phyloP scores from a whole-genome alignment of 1,140 invertebrate genomes.

The Hydropsyche tenuis region DNA sequence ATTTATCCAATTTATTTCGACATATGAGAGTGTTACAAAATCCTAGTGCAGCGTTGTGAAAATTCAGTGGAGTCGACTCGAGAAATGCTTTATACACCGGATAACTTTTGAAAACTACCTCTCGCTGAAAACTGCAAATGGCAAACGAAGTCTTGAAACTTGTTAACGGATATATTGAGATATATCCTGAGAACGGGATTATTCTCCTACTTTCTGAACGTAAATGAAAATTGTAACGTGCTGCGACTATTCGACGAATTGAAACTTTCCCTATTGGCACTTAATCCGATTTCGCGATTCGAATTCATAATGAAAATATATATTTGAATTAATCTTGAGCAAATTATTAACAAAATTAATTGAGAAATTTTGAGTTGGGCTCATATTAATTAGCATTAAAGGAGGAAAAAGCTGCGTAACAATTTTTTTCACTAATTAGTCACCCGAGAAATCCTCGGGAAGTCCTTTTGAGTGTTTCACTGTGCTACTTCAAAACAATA shows the following conservation, averaged over 20 bases:
- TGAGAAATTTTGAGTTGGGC: slow-evolving; percentile 1
- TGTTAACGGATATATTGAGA: slow-evolving; percentile 4
- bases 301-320: too few species aligned
- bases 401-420: neutral
- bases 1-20: too few species aligned
- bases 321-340: too few species aligned
- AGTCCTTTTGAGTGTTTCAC: neutral
- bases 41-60: too few species aligned
- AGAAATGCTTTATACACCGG: too few species aligned
- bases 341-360: slow-evolving; percentile 18
- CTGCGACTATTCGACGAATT: too few species aligned
- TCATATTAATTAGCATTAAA: slow-evolving; percentile 31
- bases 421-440: slow-evolving; percentile 7
- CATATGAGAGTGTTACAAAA: too few species aligned
- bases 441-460: neutral
- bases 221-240: too few species aligned
- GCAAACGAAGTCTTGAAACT: neutral
- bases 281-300: too few species aligned
- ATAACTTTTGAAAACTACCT: neutral
- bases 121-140: slow-evolving; percentile 1
- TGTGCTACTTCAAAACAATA: too few species aligned
- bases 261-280: too few species aligned
- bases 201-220: neutral
- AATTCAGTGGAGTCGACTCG: too few species aligned
- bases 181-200: slow-evolving; percentile 3